phyloP scores from a whole-genome alignment of 2,888 invertebrate genomes.

The Chymomyza fuscimana region DNA sequence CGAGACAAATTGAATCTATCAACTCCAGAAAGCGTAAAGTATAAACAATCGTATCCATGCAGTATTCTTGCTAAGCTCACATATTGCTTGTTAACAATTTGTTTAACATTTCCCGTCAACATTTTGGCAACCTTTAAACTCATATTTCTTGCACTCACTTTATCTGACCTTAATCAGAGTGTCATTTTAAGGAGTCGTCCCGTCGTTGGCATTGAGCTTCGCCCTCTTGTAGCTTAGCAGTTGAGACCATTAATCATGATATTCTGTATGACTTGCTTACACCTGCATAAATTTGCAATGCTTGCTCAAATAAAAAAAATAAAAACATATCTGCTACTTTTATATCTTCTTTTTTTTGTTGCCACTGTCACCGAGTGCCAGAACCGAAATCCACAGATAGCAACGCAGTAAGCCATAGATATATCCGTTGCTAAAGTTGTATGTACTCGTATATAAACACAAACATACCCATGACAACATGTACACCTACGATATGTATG shows the following conservation, averaged over 20 bases:
- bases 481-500: neutral
- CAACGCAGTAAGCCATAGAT: neutral
- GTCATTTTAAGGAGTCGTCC: neutral
- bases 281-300: constrained; percentile 34
- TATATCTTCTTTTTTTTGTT: constrained; percentile 28
- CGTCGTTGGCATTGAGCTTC: neutral
- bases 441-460: neutral
- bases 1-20: too few species aligned
- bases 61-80: neutral
- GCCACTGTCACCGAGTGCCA: constrained; percentile 15
- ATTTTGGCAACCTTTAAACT: neutral
- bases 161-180: neutral
- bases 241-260: neutral
- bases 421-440: neutral
- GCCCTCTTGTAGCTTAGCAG: neutral
- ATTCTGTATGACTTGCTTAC: constrained; percentile 25
- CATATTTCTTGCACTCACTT: neutral
- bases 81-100: neutral
- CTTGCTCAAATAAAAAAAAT: neutral
- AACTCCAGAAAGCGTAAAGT: too few species aligned
- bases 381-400: constrained; percentile 31
- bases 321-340: constrained; percentile 13
- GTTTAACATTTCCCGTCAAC: neutral
- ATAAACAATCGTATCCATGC: neutral
- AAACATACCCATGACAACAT: neutral